phyloP scores from a whole-genome alignment of 2,797 vertebrate genomes.

The Xenentodon cancila region DNA sequence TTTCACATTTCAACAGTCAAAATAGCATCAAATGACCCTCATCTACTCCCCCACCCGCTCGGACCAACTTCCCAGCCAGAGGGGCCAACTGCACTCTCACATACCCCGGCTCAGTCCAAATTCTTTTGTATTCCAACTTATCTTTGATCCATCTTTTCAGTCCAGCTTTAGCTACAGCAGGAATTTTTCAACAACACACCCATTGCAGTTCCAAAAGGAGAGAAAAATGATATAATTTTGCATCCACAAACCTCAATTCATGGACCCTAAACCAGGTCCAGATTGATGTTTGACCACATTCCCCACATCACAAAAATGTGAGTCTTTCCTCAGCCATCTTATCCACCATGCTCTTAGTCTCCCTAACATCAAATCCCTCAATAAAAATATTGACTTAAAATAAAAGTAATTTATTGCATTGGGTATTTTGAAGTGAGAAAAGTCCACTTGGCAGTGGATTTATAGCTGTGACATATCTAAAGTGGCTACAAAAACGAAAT shows the following conservation, averaged over 20 bases:
- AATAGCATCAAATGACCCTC: conserved; percentile 68
- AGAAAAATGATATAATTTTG: conserved; percentile 9
- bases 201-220: conserved; percentile 19
- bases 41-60: conserved; percentile 7
- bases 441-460: conserved; percentile 1
- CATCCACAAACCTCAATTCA: conserved; percentile 44
- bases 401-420: conserved; percentile 28
- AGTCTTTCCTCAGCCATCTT: conserved; percentile 17
- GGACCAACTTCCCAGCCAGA: conserved; percentile 37
- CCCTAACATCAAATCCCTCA: conserved; percentile 27
- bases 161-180: conserved; percentile 25
- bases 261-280: conserved; percentile 36
- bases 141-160: conserved; percentile 54
- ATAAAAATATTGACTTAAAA: conserved; percentile 46
- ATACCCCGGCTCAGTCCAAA: conserved; percentile 30
- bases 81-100: conserved; percentile 27
- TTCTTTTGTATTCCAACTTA: conserved; percentile 46
- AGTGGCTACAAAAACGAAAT: not conserved
- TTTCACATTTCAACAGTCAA: conserved; percentile 58
- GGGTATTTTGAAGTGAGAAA: conserved; percentile 16
- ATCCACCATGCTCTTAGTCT: conserved; percentile 32
- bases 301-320: conserved; percentile 52
- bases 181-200: conserved; percentile 26
- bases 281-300: conserved; percentile 37
- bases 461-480: conserved; percentile 13